Evolutionary conservation across 2,888 invertebrate genomes (phyloP), one percentile per base, ranked within the genome.

Genomic region (Ophion obscuratus): DNA sequence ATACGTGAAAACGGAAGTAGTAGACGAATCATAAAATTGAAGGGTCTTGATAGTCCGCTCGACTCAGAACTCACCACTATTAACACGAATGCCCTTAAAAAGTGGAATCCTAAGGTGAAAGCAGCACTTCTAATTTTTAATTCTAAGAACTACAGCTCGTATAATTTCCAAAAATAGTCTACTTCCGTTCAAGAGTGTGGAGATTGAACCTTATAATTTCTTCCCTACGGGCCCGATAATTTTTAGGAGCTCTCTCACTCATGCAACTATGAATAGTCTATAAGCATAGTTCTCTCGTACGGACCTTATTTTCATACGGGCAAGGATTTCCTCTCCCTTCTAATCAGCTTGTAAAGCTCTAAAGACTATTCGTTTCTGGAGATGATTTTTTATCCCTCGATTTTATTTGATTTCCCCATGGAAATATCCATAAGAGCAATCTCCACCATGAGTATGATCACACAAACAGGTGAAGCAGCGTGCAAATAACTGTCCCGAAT

Each of bases 401-500:
- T 27, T 5, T 59, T 11, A 6, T 61, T 31, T 40, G n/a, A 6
- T 68, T 44, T 11, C 20, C 59, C 2, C 11, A 20, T 59, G 36
- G 59, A 62, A 74, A 62, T 62, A 44, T 62, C 44, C 62, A 62
- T 27, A 27, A 11, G 10, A 61, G 20, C 14, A 27, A 44, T 68
- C 44, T 36, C 31, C 6, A 57, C 20, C n/a, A 5, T 36, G 53
- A 59, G 36, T 73, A 44, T 14, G 61, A 74, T 27, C 62, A 47
- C 71, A 53, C 31, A 64, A 31, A 17, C 59, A n/a, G 24, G 5
- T 62, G 62, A 64, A 53, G 44, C 62, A 47, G 36, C 36, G 10
- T 44, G 44, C 5, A 27, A 75, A 44, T 47, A 27, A 62, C 62
- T 47, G 61, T 75, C 67, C 68, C 47, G 75, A 31, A 67, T 61